Evolutionary conservation across 1,140 invertebrate species (phyloP).

Genomic region (Parasteatoda tepidariorum): DNA sequence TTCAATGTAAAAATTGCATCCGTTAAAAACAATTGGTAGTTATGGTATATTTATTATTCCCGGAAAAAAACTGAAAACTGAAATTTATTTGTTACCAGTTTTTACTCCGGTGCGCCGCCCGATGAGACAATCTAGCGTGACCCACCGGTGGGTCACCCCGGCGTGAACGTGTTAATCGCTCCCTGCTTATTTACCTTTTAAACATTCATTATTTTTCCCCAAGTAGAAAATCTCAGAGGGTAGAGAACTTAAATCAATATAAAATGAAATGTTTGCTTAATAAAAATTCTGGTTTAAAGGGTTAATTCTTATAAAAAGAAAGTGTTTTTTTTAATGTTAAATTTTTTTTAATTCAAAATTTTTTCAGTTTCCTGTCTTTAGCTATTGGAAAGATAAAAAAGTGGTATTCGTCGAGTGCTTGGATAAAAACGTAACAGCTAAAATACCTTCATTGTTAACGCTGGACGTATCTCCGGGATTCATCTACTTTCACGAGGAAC

Average conservation of each 20-base stretch:
- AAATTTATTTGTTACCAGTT: no score
- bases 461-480: constrained; percentile 18
- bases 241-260: background rate
- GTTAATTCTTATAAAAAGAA: background rate
- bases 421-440: background rate
- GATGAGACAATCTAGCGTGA: no score
- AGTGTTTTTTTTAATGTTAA: background rate
- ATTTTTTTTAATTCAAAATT: background rate
- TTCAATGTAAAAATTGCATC: no score
- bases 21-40: no score
- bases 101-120: no score
- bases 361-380: constrained; percentile 33
- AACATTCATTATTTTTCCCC: background rate
- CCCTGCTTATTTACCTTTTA: background rate
- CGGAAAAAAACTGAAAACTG: no score
- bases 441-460: constrained; percentile 1
- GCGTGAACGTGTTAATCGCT: no score
- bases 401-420: constrained; percentile 5
- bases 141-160: no score
- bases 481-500: constrained; percentile 58
- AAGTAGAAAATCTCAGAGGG: background rate
- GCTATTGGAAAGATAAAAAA: constrained; percentile 23
- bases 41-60: no score
- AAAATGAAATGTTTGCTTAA: background rate
- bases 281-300: background rate